These are phyloP conservation scores for Amphipoea oculea DNA, from an alignment of 2,888 invertebrate species.

Conservation along the genomic window DNA sequence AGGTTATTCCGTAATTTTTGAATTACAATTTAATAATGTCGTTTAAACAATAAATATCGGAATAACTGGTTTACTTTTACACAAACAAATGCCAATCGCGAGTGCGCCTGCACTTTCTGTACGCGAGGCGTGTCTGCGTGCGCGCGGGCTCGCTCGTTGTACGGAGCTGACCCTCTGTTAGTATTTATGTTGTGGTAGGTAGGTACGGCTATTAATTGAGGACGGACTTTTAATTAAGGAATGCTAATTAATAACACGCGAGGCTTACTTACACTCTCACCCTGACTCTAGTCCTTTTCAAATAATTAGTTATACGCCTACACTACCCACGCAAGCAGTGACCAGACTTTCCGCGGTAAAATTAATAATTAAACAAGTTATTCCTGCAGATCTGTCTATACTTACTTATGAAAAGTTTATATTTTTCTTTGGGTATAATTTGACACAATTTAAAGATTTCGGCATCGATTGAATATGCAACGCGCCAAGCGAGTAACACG, in stretches of 20 bases:
- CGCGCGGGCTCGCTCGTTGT: neutral
- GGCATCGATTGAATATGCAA: neutral
- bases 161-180: neutral
- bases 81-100: too few species aligned
- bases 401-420: too few species aligned
- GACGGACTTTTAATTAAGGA: conserved; percentile 51
- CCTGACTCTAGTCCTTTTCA: conserved; percentile 1
- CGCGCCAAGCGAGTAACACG: neutral
- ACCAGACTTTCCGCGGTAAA: neutral
- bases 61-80: neutral
- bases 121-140: neutral
- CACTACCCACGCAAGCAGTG: too few species aligned
- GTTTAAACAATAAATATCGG: neutral
- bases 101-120: neutral
- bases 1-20: neutral
- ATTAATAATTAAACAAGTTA: neutral
- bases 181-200: neutral
- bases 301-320: conserved; percentile 18
- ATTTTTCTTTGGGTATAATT: neutral
- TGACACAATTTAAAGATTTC: neutral
- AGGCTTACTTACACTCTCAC: conserved; percentile 1
- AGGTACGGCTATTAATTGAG: conserved; percentile 29
- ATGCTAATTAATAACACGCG: conserved; percentile 44
- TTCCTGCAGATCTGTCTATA: too few species aligned
- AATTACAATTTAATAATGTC: neutral